These are phyloP conservation scores for Harpagoxenus sublaevis DNA, from an alignment of 2,888 invertebrate genomes.

Conservation along the genomic window DNA sequence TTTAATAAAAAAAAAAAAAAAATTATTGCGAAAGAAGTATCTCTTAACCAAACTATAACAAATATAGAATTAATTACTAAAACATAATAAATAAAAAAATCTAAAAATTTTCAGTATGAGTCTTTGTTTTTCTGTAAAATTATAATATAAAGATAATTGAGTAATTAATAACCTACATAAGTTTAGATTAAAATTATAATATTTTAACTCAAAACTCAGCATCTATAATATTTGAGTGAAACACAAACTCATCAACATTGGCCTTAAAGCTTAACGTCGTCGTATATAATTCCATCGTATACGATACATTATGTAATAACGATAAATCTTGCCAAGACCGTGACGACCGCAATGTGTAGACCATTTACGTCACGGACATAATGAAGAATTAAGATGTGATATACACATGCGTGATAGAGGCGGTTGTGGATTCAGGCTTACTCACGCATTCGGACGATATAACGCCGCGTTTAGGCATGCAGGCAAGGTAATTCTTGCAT, in stretches of 20 bases:
- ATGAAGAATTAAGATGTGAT: conserved; percentile 66
- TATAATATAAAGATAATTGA: background rate
- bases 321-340: conserved; percentile 61
- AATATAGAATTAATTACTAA: background rate
- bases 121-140: background rate
- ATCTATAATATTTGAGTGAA: background rate
- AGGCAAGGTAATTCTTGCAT: conserved; percentile 53
- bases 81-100: background rate
- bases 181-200: background rate
- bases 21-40: background rate
- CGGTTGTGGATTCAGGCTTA: conserved; percentile 50
- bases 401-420: conserved; percentile 39
- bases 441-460: conserved; percentile 64
- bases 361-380: conserved; percentile 64
- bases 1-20: background rate
- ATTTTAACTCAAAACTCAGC: background rate
- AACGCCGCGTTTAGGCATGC: conserved; percentile 46
- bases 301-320: conserved; percentile 58
- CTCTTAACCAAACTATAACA: background rate
- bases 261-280: background rate
- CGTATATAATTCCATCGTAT: background rate
- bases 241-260: conserved; percentile 26
- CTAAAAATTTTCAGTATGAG: background rate
- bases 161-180: background rate
- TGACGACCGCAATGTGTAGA: conserved; percentile 37